A percentile compares a stretch with the other conserved stretches of the same genome.
Evolutionary conservation across 2,888 invertebrate species (phyloP).

Genomic region (Patella ulyssiponensis): DNA sequence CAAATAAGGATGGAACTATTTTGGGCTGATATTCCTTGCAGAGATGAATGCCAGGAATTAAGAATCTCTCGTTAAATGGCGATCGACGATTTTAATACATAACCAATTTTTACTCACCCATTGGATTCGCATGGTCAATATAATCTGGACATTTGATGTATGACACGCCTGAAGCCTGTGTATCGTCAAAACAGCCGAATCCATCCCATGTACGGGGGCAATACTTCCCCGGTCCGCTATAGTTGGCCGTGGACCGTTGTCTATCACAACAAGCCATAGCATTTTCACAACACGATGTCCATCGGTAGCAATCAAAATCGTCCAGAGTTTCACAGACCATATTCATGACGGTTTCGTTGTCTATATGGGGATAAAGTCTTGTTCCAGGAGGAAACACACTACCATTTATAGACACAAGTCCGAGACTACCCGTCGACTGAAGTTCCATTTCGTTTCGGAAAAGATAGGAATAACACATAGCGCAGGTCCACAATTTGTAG

Average conservation of each 20-base stretch:
- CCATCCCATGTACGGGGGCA: slow-evolving; percentile 64
- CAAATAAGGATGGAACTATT: too few species aligned
- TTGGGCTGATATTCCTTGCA: too few species aligned
- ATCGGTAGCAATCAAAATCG: slow-evolving; percentile 43
- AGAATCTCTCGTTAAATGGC: too few species aligned
- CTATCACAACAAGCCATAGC: slow-evolving; percentile 47
- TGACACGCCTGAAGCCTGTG: slow-evolving; percentile 56
- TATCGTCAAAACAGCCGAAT: slow-evolving; percentile 54
- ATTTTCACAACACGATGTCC: slow-evolving; percentile 48
- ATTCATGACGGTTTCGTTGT: slow-evolving; percentile 35
- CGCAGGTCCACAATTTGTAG: slow-evolving; percentile 46
- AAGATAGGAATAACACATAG: slow-evolving; percentile 53
- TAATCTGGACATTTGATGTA: slow-evolving; percentile 47
- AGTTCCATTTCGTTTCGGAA: slow-evolving; percentile 36
- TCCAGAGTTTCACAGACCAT: slow-evolving; percentile 42
- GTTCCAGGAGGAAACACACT: slow-evolving; percentile 12
- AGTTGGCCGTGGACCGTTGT: slow-evolving; percentile 33
- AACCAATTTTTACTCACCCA: slow-evolving; percentile 43
- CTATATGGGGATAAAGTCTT: slow-evolving; percentile 38
- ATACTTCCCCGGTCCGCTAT: neutral
- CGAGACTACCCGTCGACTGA: slow-evolving; percentile 7
- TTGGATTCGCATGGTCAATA: slow-evolving; percentile 72
- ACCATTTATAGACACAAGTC: slow-evolving; percentile 17
- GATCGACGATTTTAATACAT: too few species aligned
- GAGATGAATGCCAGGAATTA: too few species aligned